Conservation (phyloP, 1,140 invertebrate genomes). For the Apolygus lucorum region DNA sequence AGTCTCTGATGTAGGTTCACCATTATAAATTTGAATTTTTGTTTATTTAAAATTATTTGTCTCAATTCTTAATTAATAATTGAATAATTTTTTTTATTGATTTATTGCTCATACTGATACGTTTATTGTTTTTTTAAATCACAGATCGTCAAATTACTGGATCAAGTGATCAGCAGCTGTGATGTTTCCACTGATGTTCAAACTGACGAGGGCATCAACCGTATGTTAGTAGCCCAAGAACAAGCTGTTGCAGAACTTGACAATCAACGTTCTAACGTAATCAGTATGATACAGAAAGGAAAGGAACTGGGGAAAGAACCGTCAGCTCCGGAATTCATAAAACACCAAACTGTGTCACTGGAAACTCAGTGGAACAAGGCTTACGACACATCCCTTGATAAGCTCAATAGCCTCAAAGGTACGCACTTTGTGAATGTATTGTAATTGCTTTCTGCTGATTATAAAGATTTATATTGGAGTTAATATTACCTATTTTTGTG, state of each 20-base stretch:
- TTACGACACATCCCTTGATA: constrained; percentile 73
- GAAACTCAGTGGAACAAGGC: constrained; percentile 82
- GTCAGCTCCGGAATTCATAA: constrained; percentile 76
- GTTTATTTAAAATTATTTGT: too few species aligned
- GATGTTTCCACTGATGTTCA: constrained; percentile 53
- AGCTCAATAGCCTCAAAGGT: constrained; percentile 69
- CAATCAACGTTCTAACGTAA: constrained; percentile 72
- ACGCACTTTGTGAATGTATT: background rate
- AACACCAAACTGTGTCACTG: constrained; percentile 69
- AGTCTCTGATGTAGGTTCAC: constrained; percentile 65
- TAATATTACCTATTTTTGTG: too few species aligned
- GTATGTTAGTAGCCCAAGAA: constrained; percentile 69
- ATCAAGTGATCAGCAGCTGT: constrained; percentile 58
- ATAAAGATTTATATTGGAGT: too few species aligned
- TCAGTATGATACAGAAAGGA: constrained; percentile 82
- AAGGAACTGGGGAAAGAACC: constrained; percentile 67
- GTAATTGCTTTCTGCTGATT: too few species aligned
- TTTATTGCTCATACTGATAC: too few species aligned
- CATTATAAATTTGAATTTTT: too few species aligned
- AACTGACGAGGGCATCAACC: constrained; percentile 61
- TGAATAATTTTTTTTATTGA: too few species aligned
- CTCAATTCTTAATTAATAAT: too few species aligned
- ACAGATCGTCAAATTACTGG: constrained; percentile 54
- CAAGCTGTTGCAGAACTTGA: constrained; percentile 71
- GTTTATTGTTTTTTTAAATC: too few species aligned